Percentiles rank a stretch among this genome's conserved stretches.
phyloP scores from a whole-genome alignment of 1,140 invertebrate genomes.

The Mamestra configurata region DNA sequence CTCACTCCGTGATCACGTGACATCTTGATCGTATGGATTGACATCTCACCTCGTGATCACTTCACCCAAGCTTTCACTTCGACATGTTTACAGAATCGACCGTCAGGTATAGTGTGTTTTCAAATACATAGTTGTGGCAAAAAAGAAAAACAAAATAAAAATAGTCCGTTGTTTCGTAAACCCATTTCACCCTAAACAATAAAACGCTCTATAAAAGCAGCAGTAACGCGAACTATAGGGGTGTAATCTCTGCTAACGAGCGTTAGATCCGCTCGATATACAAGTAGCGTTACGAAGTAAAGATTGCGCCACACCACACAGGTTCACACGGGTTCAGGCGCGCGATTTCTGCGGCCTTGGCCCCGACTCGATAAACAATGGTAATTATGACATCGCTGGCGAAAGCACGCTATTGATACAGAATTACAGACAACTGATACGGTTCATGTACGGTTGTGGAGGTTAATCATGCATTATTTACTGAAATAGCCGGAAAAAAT shows the following conservation, averaged over 20 bases:
- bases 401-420: constrained; percentile 51
- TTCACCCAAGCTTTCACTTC: too few relatives aligned
- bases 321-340: constrained; percentile 78
- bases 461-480: neutral
- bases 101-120: too few relatives aligned
- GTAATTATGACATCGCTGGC: constrained; percentile 70
- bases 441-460: neutral
- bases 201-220: constrained; percentile 19
- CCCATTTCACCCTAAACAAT: neutral
- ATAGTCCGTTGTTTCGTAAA: neutral
- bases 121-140: too few relatives aligned
- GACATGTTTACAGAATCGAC: too few relatives aligned
- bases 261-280: constrained; percentile 41
- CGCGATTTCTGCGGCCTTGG: constrained; percentile 76
- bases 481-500: neutral
- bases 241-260: constrained; percentile 50
- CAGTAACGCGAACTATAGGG: constrained; percentile 28
- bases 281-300: constrained; percentile 48
- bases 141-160: neutral
- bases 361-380: constrained; percentile 74
- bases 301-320: constrained; percentile 68
- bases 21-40: too few relatives aligned
- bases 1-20: too few relatives aligned
- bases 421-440: neutral
- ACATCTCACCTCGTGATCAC: too few relatives aligned